These are phyloP conservation scores for Natator depressus DNA, from an alignment of 2,113 vertebrate species.

Conservation along the genomic window DNA sequence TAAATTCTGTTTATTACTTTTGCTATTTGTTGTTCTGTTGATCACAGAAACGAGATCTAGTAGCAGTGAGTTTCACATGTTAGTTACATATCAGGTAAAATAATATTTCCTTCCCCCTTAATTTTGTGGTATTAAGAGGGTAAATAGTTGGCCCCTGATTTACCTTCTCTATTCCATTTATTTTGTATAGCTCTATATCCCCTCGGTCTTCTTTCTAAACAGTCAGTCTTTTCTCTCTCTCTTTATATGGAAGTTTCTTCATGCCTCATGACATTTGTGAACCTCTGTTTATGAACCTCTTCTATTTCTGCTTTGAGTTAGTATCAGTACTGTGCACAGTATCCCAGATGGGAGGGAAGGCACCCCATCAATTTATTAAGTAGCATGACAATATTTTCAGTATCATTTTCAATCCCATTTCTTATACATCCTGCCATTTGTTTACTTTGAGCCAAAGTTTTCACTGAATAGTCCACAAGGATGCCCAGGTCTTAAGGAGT, in stretches of 20 bases:
- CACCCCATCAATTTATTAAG: accelerated
- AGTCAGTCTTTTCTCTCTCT: not conserved
- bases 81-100: not conserved
- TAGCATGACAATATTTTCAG: not conserved
- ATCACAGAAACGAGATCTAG: not conserved
- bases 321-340: not conserved
- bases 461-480: not conserved
- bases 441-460: conserved; percentile 42
- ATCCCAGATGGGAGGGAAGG: not conserved
- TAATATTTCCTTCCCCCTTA: not conserved
- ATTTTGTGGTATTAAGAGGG: not conserved
- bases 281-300: accelerated
- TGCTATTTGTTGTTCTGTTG: not conserved
- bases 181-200: not conserved
- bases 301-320: not conserved
- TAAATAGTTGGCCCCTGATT: not conserved
- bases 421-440: not conserved
- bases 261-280: not conserved
- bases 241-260: not conserved
- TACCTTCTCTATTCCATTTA: not conserved
- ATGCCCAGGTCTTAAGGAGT: conserved; percentile 21
- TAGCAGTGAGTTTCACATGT: not conserved
- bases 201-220: not conserved
- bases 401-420: not conserved
- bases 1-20: conserved; percentile 24